Evolutionary conservation across 2,113 vertebrate species (phyloP).

Genomic region (Alaudala cheleensis): DNA sequence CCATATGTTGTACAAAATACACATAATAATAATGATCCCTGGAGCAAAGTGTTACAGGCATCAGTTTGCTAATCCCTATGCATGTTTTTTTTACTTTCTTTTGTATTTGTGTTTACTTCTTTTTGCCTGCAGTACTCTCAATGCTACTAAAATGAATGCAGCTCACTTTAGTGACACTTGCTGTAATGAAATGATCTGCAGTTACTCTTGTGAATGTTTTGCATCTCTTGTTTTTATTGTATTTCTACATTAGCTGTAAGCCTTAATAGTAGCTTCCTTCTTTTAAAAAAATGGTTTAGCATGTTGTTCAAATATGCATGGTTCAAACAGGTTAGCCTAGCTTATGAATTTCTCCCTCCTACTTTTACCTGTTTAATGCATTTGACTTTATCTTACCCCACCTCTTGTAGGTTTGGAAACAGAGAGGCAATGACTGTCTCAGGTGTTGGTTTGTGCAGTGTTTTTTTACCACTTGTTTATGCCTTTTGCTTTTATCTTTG

Average conservation of each 20-base stretch:
- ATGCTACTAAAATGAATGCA: not conserved
- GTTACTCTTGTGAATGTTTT: not conserved
- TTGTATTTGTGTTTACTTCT: not conserved
- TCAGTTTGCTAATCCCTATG: not conserved
- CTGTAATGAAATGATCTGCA: not conserved
- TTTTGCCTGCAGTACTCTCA: not conserved
- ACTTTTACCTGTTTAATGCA: not conserved
- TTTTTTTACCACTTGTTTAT: not conserved
- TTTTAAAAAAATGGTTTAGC: not conserved
- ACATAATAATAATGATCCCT: not conserved
- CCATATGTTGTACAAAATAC: not conserved
- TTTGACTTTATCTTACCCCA: not conserved
- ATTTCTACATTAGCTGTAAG: not conserved
- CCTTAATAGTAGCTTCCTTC: not conserved
- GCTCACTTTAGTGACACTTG: not conserved
- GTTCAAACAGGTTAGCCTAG: not conserved
- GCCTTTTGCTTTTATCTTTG: not conserved
- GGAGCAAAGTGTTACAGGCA: not conserved
- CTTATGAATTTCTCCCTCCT: not conserved
- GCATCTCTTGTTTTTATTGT: not conserved
- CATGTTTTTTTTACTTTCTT: not conserved
- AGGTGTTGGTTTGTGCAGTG: not conserved
- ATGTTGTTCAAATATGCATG: not conserved
- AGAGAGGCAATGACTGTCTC: not conserved
- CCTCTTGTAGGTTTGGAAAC: not conserved